Conservation (phyloP, 37 sponge, comb jelly and placozoan genomes). For the Oopsacas minuta region DNA sequence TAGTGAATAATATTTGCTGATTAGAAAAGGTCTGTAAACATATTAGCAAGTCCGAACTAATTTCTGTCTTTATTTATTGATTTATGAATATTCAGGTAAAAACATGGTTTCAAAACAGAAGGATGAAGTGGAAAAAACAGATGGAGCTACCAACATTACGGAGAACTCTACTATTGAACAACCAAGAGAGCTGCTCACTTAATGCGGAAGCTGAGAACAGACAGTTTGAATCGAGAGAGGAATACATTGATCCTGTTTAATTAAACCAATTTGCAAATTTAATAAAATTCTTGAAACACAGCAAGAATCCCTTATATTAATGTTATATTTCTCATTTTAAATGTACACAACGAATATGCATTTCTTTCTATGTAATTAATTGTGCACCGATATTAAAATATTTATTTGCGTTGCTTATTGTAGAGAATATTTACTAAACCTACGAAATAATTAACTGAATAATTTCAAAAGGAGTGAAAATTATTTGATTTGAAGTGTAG, state of each 20-base stretch:
- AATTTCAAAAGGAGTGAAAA: too few relatives aligned
- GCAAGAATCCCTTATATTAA: background rate
- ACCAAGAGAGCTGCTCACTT: background rate
- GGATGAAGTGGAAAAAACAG: constrained; percentile 89
- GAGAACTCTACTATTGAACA: background rate
- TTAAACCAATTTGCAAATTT: background rate
- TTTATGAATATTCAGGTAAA: constrained; percentile 27
- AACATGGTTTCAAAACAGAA: constrained; percentile 89
- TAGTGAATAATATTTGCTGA: too few relatives aligned
- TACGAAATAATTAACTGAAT: too few relatives aligned
- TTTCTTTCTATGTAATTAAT: background rate
- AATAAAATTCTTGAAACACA: background rate
- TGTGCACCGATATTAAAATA: background rate
- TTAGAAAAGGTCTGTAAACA: too few relatives aligned
- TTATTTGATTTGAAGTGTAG: too few relatives aligned
- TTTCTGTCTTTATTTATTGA: too few relatives aligned
- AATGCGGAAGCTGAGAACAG: background rate
- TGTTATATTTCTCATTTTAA: background rate
- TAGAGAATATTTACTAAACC: too few relatives aligned
- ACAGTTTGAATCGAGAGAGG: background rate
- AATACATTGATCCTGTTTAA: background rate
- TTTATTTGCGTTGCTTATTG: too few relatives aligned
- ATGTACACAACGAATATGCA: background rate
- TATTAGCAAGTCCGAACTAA: too few relatives aligned
- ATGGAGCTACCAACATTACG: constrained; percentile 21